Evolutionary conservation across 2,113 vertebrate genomes (phyloP), one percentile per base, ranked within the genome.

Genomic region (Otolemur garnettii): DNA sequence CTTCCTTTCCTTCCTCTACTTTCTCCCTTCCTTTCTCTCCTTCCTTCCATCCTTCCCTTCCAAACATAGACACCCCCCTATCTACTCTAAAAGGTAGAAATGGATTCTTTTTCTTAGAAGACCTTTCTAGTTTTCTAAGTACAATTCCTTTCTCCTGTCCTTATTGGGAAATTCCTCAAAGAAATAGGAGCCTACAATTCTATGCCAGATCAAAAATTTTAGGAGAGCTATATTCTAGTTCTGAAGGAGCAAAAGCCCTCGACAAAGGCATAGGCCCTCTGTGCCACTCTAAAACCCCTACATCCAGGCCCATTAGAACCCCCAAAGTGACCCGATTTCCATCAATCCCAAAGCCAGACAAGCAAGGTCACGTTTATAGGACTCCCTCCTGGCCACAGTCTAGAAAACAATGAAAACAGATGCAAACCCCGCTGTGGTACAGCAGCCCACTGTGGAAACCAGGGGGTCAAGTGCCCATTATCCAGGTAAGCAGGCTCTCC

Each of bases 401-500:
- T 90, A 92, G 96, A 84, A 95, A 90, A 95, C 94, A 84, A 55
- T 95, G 81, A 78, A 96, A 90, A 93, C 92, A 95, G 96, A 92
- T 93, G 97, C 68, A 87, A 82, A 30, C 66, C 94, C 96, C 0
- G 92, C 96, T 93, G 96, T 81, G 94, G 96, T 69, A 79, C 85
- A 96, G 68, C 85, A 86, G 88, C 75, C 95, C 82, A 59, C 94
- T 96, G 77, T 84, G 88, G 95, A 82, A 97, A 95, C 96, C 88
- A 53, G 96, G 92, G 94, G 95, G 97, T 95, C 97, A 97, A 96
- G 96, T 96, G 94, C 93, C 96, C 96, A 95, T 97, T 98, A 97
- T 95, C 95, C 97, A 98, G 96, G 93, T 91, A 96, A 98, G 96
- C 55, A 84, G 55, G 95, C 74, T 38, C 0, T 0, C 96, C 90